Evolutionary conservation across 2,113 vertebrate genomes (phyloP).

Genomic region (Ursus arctos): DNA sequence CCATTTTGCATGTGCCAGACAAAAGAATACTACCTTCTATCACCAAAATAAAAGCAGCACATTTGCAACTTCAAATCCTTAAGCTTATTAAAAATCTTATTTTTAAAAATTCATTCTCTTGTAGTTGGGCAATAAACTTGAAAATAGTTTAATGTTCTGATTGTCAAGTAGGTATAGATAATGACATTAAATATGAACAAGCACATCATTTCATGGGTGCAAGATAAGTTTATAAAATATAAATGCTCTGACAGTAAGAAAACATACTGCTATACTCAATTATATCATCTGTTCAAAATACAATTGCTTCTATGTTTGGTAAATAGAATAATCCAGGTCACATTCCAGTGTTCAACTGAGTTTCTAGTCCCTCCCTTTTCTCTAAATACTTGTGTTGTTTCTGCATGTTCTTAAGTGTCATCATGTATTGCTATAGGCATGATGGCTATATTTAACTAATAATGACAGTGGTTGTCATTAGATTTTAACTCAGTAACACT

Average conservation of each 20-base stretch:
- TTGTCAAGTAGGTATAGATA: conserved; percentile 64
- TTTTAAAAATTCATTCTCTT: conserved; percentile 57
- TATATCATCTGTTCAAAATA: conserved; percentile 78
- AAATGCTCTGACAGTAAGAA: conserved; percentile 79
- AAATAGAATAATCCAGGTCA: conserved; percentile 87
- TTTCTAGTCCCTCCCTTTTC: conserved; percentile 86
- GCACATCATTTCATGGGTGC: conserved; percentile 23
- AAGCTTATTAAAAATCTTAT: conserved; percentile 63
- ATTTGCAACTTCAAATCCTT: conserved; percentile 41
- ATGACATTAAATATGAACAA: conserved; percentile 68
- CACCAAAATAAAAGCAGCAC: conserved; percentile 27
- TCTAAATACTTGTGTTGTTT: conserved; percentile 87
- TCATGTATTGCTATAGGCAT: conserved; percentile 86
- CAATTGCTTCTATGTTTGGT: conserved; percentile 82
- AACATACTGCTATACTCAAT: conserved; percentile 79
- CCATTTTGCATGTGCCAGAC: not conserved
- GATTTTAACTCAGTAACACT: conserved; percentile 92
- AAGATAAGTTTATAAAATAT: conserved; percentile 72
- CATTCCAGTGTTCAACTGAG: conserved; percentile 87
- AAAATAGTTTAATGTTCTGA: conserved; percentile 58
- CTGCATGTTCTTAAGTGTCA: conserved; percentile 88
- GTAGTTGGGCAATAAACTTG: conserved; percentile 28
- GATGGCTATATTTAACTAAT: conserved; percentile 88
- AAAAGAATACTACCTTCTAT: not conserved
- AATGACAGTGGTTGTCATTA: conserved; percentile 90